Base-by-base conservation (phyloP, 2,888 invertebrate genomes). In the Steinernema carpocapsae region DNA sequence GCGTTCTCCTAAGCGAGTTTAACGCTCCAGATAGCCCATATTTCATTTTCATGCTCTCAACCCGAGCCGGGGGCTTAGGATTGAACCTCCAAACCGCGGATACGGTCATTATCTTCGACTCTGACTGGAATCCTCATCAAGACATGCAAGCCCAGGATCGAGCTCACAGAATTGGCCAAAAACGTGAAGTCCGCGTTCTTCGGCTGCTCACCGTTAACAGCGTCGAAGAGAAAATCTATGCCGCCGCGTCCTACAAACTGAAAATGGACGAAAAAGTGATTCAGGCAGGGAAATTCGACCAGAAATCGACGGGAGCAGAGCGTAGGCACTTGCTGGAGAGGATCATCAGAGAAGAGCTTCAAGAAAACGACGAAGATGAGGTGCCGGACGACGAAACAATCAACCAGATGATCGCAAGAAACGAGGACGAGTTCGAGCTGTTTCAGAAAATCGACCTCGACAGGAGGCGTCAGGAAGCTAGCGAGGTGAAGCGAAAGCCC, bases 111-210 rank as follows among this genome's bases (percentile, higher is more conserved):
- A 97, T 99, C 82, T 99, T 97, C 88, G 99, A 99, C 90, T 97
- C 97, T 0, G 99, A 99, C 89, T 99, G 99, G 99, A 99, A 99
- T 91, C 99, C 99, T 1, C 99, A 99, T 91, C 99, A 99, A 92
- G 97, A 99, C 91, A 91, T 99, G 82, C 99, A 99, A 92, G 99
- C 99, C 0, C 97, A 99, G 90, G 99, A 99, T 91, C 92, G 99
- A 88, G 99, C 99, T 2, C 99, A 99, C 91, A 93, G 99, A 89
- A 99, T 99, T 83, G 99, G 99, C 0, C 99, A 99, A 89, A 92
- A 95, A 80, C 97, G 97, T 88, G 99, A 99, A 89, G 88, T 99
- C 76, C 92, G 99, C 42, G 99, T 99, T 0, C 90, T 99, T 74
- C 92, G 99, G 72, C 90, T 99, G 77, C 97, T 99, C 94, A 97